Evolutionary conservation across 2,797 vertebrate species (phyloP).

Genomic region (Syncerus caffer): DNA sequence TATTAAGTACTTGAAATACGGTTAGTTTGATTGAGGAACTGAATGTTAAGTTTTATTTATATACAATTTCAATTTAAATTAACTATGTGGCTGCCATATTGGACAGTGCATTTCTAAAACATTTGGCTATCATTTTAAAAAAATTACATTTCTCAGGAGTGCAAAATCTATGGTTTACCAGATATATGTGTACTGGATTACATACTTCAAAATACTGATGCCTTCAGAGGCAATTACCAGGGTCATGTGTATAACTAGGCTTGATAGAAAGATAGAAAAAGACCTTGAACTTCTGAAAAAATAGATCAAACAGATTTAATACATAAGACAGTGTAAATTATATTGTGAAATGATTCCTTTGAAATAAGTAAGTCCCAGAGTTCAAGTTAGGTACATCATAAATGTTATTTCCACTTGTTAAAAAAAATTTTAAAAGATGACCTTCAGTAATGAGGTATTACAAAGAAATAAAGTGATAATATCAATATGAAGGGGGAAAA

Average conservation of each 20-base stretch:
- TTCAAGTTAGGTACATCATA: background rate
- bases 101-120: background rate
- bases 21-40: background rate
- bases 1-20: background rate
- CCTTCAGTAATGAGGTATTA: background rate
- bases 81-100: background rate
- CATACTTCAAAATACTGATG: background rate
- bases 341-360: slow-evolving; percentile 25
- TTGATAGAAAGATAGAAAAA: slow-evolving; percentile 40
- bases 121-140: background rate
- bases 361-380: slow-evolving; percentile 20
- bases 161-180: background rate
- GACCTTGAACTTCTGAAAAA: background rate
- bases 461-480: slow-evolving; percentile 54
- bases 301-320: background rate
- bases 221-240: background rate
- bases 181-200: background rate
- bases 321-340: background rate
- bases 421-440: slow-evolving; percentile 41
- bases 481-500: background rate
- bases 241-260: background rate
- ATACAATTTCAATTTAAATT: background rate
- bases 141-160: background rate
- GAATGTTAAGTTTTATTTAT: background rate
- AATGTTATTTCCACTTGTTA: slow-evolving; percentile 21